Conservation (phyloP, 2,797 vertebrate species). For the Varecia variegata region DNA sequence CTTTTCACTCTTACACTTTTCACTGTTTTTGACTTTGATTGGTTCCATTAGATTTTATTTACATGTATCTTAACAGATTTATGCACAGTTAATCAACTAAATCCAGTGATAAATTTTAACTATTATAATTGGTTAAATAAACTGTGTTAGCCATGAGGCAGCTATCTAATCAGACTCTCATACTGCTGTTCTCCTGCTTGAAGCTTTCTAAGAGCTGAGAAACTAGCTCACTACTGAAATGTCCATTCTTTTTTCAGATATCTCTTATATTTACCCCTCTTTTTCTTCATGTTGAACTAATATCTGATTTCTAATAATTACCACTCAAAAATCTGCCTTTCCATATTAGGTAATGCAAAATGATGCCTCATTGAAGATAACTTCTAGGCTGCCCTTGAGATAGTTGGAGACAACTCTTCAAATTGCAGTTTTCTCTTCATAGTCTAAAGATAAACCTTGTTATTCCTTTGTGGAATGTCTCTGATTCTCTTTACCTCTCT, state of each 20-base stretch:
- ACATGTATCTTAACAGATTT: not conserved
- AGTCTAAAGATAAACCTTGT: not conserved
- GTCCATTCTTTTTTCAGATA: not conserved
- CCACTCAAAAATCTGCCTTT: not conserved
- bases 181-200: not conserved
- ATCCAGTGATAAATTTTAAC: not conserved
- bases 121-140: not conserved
- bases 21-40: not conserved
- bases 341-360: not conserved
- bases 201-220: not conserved
- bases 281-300: not conserved
- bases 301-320: not conserved
- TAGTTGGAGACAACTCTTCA: not conserved
- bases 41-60: not conserved
- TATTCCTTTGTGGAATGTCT: not conserved
- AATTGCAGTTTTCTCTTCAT: not conserved
- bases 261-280: not conserved
- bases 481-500: not conserved
- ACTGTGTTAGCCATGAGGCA: not conserved
- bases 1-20: no score
- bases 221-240: not conserved
- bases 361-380: not conserved
- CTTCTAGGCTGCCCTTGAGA: not conserved
- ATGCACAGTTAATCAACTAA: not conserved
- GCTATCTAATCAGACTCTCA: not conserved